Base-by-base conservation (phyloP, 2,797 vertebrate species). In the Spinus olivaceus region DNA sequence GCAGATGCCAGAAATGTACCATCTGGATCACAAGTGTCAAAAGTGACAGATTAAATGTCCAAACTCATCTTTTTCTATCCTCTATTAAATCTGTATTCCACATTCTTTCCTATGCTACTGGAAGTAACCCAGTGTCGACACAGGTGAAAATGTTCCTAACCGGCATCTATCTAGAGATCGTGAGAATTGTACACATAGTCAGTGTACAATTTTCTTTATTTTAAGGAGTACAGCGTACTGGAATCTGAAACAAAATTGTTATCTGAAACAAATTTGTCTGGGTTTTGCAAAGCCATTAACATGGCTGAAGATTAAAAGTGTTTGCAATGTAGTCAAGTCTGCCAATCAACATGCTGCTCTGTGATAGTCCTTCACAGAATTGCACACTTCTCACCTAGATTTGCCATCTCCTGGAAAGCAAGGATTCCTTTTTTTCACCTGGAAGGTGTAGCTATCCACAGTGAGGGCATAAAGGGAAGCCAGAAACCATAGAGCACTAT, bases 241-340 rank as follows among this genome's bases (percentile, higher is more conserved):
- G 59, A 93, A 77, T 76, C 76, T 91, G 37, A 39, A 39, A 39
- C 37, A 39, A 39, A 39, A 39, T 39, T 39, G 39, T 61, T 93
- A 87, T 50, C 61, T 88, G 81, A 86, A 95, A 92, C 64, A 92
- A 93, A 93, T 81, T 76, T 59, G 30, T 49, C 70, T 64, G 51
- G 12, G 35, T 72, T 93, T 87, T 87, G 70, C 54, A 86, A 41
- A 90, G 74, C 46, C 24, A 2, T 83, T 84, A 88, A 60, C 41
- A 86, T 86, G 51, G 80, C 51, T 50, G 60, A 72, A 88, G 63
- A 86, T 78, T 83, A 50, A 19, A 93, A 79, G n/a, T 53, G 66
- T 86, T 91, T 94, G 81, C 66, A 66, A 18, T 41, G 41, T 21
- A 74, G 51, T 81, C 44, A 88, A 86, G 46, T 24, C 78, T 91